Percentiles rank a stretch among this genome's conserved stretches.
Evolutionary conservation across 1,140 invertebrate genomes (phyloP).

Genomic region (Coenobita brevimanus): DNA sequence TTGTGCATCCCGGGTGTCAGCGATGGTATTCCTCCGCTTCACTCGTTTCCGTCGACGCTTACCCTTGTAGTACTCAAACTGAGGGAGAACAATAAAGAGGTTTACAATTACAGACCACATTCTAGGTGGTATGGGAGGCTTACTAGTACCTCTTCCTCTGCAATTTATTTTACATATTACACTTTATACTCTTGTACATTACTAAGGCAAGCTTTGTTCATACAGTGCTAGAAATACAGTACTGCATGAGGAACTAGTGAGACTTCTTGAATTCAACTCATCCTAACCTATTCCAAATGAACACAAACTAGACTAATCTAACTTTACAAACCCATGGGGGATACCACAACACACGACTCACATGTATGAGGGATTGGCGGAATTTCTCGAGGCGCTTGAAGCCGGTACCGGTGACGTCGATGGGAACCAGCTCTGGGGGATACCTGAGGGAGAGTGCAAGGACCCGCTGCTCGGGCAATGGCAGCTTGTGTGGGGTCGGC

Average conservation of each 20-base stretch:
- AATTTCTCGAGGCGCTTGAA: constrained; percentile 90
- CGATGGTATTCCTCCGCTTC: constrained; percentile 91
- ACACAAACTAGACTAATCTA: constrained; percentile 71
- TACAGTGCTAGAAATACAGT: too few species aligned
- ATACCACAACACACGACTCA: too few species aligned
- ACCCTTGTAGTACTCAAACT: constrained; percentile 72
- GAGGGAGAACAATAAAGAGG: too few species aligned
- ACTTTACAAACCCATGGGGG: constrained; percentile 73
- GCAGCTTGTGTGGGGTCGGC: constrained; percentile 76
- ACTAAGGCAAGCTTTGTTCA: too few species aligned
- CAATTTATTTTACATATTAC: too few species aligned
- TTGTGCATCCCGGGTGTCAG: constrained; percentile 76
- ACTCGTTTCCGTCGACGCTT: constrained; percentile 80
- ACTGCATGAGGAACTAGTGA: too few species aligned
- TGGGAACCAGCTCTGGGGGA: constrained; percentile 87
- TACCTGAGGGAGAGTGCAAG: constrained; percentile 77
- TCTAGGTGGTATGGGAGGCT: too few species aligned
- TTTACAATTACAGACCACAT: too few species aligned
- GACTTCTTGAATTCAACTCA: too few species aligned
- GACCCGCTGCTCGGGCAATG: constrained; percentile 78
- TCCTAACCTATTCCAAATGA: constrained; percentile 26
- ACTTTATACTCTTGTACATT: too few species aligned
- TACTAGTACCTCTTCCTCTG: too few species aligned
- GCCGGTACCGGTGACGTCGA: constrained; percentile 88
- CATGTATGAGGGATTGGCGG: constrained; percentile 84